Evolutionary conservation across 2,888 invertebrate species (phyloP).

Genomic region (Sabellastarte sp.): DNA sequence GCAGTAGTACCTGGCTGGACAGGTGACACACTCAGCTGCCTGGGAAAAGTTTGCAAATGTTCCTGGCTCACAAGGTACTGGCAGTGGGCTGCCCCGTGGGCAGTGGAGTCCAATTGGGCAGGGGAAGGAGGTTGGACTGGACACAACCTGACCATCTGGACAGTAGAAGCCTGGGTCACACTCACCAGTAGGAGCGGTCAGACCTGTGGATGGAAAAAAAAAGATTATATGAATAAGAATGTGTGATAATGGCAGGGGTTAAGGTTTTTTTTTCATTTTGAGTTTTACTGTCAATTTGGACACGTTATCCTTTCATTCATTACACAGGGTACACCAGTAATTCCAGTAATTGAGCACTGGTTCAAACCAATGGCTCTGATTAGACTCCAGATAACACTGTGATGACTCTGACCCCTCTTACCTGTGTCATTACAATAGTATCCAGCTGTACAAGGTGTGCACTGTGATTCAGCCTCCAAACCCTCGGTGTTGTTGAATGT

Average conservation of each 20-base stretch:
- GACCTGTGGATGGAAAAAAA: conserved; percentile 38
- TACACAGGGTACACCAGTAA: no score
- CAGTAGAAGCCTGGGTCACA: conserved; percentile 56
- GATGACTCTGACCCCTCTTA: no score
- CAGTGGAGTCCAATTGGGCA: conserved; percentile 55
- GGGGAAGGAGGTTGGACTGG: conserved; percentile 45
- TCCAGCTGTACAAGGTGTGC: conserved; percentile 47
- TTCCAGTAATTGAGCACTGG: no score
- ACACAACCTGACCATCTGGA: conserved; percentile 43
- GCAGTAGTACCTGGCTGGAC: conserved; percentile 53
- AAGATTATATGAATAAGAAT: no score
- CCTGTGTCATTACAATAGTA: conserved; percentile 55
- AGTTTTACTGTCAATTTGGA: no score
- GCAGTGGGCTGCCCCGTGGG: conserved; percentile 42
- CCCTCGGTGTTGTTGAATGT: conserved; percentile 44
- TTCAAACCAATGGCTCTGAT: no score
- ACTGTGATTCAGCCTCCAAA: conserved; percentile 38
- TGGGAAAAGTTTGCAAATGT: conserved; percentile 50
- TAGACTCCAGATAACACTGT: no score
- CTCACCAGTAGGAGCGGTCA: conserved; percentile 39
- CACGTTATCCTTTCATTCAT: no score
- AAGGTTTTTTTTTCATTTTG: no score
- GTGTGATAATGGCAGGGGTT: no score
- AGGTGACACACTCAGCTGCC: conserved; percentile 40
- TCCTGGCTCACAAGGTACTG: conserved; percentile 49